Evolutionary conservation across 2,888 invertebrate species (phyloP).

Genomic region (Drosophila limbata): DNA sequence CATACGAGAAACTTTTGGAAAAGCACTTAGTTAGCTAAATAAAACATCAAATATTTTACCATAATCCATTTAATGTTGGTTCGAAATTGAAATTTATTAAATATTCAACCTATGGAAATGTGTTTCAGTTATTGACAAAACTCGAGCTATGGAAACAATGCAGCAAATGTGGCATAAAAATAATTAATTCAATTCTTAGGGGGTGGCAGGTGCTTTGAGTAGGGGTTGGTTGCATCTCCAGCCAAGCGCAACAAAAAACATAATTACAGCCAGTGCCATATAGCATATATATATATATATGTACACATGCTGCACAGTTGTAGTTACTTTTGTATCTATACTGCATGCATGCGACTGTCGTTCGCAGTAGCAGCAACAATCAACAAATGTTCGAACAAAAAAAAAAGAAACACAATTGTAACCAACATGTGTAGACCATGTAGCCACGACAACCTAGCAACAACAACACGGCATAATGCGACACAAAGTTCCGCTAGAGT

Average conservation of each 20-base stretch:
- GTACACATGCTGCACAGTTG: slow-evolving; percentile 33
- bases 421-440: slow-evolving; percentile 66
- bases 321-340: slow-evolving; percentile 62
- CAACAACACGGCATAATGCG: slow-evolving; percentile 70
- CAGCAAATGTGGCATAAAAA: slow-evolving; percentile 52
- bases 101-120: slow-evolving; percentile 38
- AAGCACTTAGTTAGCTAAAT: slow-evolving; percentile 36
- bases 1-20: background rate
- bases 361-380: slow-evolving; percentile 32
- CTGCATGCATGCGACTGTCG: slow-evolving; percentile 48
- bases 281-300: background rate
- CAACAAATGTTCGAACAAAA: background rate
- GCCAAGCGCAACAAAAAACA: slow-evolving; percentile 69
- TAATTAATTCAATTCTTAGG: slow-evolving; percentile 47
- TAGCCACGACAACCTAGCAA: slow-evolving; percentile 69
- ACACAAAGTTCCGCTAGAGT: slow-evolving; percentile 78
- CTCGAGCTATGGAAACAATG: slow-evolving; percentile 20
- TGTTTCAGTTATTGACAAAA: slow-evolving; percentile 50
- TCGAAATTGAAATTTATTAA: slow-evolving; percentile 23
- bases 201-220: background rate
- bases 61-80: slow-evolving; percentile 30
- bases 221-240: slow-evolving; percentile 38
- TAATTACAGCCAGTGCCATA: slow-evolving; percentile 64
- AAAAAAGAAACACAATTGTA: slow-evolving; percentile 53
- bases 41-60: slow-evolving; percentile 9